phyloP scores from a whole-genome alignment of 2,797 vertebrate genomes.

The Clarias fuscus region DNA sequence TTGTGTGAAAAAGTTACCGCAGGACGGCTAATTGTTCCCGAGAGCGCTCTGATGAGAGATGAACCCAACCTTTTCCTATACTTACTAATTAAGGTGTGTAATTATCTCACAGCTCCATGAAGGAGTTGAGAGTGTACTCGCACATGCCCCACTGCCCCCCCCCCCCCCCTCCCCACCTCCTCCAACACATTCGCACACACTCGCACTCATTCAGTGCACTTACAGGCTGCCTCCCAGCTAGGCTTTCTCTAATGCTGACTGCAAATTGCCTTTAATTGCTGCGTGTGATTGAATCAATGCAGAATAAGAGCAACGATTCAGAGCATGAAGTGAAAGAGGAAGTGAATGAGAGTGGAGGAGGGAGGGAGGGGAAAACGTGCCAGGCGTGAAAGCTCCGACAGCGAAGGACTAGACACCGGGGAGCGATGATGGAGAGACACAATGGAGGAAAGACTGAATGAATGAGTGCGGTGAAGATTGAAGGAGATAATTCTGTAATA shows the following conservation, averaged over 20 bases:
- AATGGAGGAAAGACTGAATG: too few species aligned
- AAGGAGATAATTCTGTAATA: too few species aligned
- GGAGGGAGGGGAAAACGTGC: not conserved
- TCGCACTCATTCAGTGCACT: conserved; percentile 51
- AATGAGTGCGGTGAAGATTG: not conserved
- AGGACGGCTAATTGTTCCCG: not conserved
- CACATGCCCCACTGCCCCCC: not conserved
- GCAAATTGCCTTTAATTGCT: conserved; percentile 74
- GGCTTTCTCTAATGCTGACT: conserved; percentile 66
- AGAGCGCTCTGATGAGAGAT: not conserved
- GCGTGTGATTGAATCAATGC: conserved; percentile 68
- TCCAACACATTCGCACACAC: conserved; percentile 53
- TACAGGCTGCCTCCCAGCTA: conserved; percentile 59
- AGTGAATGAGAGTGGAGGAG: not conserved
- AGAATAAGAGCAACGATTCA: conserved; percentile 60
- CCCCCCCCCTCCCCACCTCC: not conserved
- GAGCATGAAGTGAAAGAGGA: conserved; percentile 42
- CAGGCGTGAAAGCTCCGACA: not conserved
- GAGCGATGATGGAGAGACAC: too few species aligned
- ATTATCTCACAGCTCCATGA: not conserved
- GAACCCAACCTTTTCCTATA: not conserved
- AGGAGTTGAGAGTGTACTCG: conserved; percentile 14
- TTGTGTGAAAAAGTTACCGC: not conserved
- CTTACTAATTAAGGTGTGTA: not conserved
- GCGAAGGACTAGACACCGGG: not conserved